Base-by-base conservation (phyloP, 1,140 invertebrate species). In the Trichonephila inaurata region DNA sequence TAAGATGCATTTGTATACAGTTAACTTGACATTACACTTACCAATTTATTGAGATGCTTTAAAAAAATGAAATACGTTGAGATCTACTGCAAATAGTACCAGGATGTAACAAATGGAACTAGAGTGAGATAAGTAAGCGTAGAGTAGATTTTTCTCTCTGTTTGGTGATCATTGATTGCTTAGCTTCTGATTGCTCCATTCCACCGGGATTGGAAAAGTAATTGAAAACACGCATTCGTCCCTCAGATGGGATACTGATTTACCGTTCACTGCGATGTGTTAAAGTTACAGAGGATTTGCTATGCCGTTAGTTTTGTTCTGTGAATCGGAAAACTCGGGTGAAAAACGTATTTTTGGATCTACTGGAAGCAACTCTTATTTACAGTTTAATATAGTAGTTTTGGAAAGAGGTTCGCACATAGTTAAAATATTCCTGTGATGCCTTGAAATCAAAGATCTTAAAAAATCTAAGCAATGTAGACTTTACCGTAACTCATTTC, bases 171-270 rank as follows among this genome's bases (percentile, higher is more conserved):
- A 33, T 40, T 28, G 69, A 77, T 77, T 28, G 69, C 69, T 77
- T 77, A 33, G 69, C 28, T 33, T 28, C 69, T 77, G 69, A 77
- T 77, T 77, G 28, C 28, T 77, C 28, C 14, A 14, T 33, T 77
- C 69, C 69, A 2, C 16, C 3, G 69, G 69, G 69, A 77, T 77
- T 77, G 28, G 28, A 77, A 77, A 77, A 77, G 69, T 77, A 40
- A 77, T 77, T 77, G 69, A 77, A 77, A 77, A 77, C 28, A 77
- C 69, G 28, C 69, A 77, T 77, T 28, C 28, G 24, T 77, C 33
- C 24, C 28, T 33, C 16, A 33, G 69, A 33, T 40, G 28, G 14
- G 28, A 18, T 33, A 40, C 16, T 16, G 69, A 16, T 77, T 77
- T 24, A 16, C 28, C 28, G 28, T 12, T 33, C 14, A 33, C 24